Base-by-base conservation (phyloP, 2,797 vertebrate species). In the Synanceia verrucosa region DNA sequence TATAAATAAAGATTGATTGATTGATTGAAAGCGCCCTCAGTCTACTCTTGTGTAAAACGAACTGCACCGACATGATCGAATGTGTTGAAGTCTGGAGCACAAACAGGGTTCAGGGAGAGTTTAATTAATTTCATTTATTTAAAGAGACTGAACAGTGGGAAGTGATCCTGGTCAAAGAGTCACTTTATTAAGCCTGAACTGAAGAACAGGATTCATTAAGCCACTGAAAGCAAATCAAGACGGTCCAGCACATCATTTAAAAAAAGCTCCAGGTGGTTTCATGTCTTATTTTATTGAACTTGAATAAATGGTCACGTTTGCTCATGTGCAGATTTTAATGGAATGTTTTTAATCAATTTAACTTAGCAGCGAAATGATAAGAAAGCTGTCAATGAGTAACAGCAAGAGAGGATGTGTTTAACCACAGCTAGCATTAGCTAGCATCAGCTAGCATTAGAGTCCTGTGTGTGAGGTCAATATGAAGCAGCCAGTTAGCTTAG, bases 101-200 rank as follows among this genome's bases (percentile, higher is more conserved):
- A n/a, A n/a, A n/a, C n/a, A 24, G 23, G 6, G 65, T 70, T 85
- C 78, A 73, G 19, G 3, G 13, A 63, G 57, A 78, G 68, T 76
- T 73, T 41, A 70, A 29, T 50, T 53, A 1, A 36, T n/a, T n/a
- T n/a, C n/a, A n/a, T n/a, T n/a, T n/a, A 14, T 21, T n/a, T 2
- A 16, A 57, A 36, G 16, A 57, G 13, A 48, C 41, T 31, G 33
- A 18, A 52, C 6, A 5, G 19, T 11, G 26, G 6, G 18, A 46
- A 52, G 23, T 37, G n/a, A 64, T 1, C 9, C 46, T 39, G 41
- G 26, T 68, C 48, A 66, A 57, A 73, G 66, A 34, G 9, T 51
- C 10, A n/a, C 52, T 6, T 46, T 55, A 10, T 46, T 58, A 10
- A n/a, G 36, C 31, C 13, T 44, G 31, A 70, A 41, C 33, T 48